Evolutionary conservation across 2,113 vertebrate species (phyloP), one percentile per base, ranked within the genome.

Genomic region (Neotoma lepida): DNA sequence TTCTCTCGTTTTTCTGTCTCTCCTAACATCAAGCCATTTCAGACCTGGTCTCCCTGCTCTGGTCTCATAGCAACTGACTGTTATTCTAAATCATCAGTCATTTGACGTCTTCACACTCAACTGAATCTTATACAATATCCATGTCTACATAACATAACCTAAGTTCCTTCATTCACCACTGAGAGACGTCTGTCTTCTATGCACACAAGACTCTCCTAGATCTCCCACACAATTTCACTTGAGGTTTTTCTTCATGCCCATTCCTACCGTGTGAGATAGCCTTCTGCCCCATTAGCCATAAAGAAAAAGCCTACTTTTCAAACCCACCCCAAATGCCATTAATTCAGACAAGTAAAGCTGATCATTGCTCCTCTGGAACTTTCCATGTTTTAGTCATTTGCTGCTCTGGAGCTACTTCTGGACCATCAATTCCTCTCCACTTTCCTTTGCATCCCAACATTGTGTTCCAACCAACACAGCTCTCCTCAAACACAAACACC

Each of bases 391-490:
- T 18, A 30, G 68, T 44, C 80, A 80, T 70, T 82, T 81, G 63
- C 3, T 39, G 28, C 35, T 81, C 68, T 80, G 61, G 87, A 2
- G 78, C 41, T 71, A 35, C 63, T 70, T 74, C 46, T 22, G 81
- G 70, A 24, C 33, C 64, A 76, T 24, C 49, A 56, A 86, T 26
- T 91, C n/a, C 33, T 76, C 18, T 77, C 80, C 68, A 54, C 77
- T 87, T 66, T 49, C 46, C 63, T 87, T 94, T 35, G n/a, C 64
- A 76, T 33, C 41, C 63, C 54, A 85, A 24, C 51, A 33, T 54
- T 2, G 6, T 8, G 70, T 28, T 18, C 49, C 44, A 33, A 9
- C 61, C 68, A 33, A 0, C 0, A 9, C 0, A n/a, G 12, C 2
- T 26, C 51, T 56, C 44, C n/a, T 44, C 6, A 9, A 56, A 24